Evolutionary conservation across 1,140 invertebrate genomes (phyloP).

Genomic region (Drosophila baimaii): DNA sequence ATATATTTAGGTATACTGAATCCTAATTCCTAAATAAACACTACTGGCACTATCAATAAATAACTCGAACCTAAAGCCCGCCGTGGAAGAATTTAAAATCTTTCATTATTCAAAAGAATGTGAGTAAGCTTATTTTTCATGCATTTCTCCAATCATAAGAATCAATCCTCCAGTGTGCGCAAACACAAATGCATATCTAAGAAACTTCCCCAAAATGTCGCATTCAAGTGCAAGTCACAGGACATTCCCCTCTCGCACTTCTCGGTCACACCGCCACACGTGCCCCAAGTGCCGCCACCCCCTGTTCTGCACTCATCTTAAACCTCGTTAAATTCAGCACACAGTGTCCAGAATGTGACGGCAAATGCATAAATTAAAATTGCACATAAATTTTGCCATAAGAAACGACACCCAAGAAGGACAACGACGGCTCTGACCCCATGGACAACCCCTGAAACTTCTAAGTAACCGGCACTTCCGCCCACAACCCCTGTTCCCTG

Average conservation of each 20-base stretch:
- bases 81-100: background rate
- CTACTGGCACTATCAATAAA: background rate
- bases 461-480: conserved; percentile 33
- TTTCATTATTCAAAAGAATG: background rate
- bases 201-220: background rate
- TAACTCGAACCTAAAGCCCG: background rate
- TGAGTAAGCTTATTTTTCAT: background rate
- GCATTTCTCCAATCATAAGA: background rate
- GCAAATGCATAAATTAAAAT: conserved; percentile 73
- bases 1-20: background rate
- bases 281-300: conserved; percentile 2
- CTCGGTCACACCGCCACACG: conserved; percentile 8
- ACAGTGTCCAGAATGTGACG: conserved; percentile 54
- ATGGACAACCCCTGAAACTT: conserved; percentile 54
- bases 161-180: conserved; percentile 3
- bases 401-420: conserved; percentile 68
- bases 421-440: conserved; percentile 53
- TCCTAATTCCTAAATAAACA: background rate
- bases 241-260: conserved; percentile 1
- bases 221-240: conserved; percentile 17
- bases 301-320: conserved; percentile 18
- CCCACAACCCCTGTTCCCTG: background rate
- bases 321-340: conserved; percentile 55
- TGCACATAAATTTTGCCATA: conserved; percentile 74
- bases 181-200: conserved; percentile 8